phyloP scores from a whole-genome alignment of 2,888 invertebrate species.

The Cynaeus angustus region DNA sequence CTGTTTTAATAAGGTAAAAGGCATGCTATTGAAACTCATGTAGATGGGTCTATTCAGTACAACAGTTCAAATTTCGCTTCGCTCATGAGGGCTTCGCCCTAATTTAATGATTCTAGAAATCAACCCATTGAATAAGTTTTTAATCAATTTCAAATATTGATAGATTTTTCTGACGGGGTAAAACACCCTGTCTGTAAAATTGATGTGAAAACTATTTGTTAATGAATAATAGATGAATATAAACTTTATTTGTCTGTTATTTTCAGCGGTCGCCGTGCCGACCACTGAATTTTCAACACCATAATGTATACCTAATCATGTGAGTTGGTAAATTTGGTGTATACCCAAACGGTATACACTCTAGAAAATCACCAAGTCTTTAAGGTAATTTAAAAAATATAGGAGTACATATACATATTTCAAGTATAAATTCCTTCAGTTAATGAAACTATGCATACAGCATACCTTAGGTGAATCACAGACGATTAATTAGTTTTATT shows the following conservation, averaged over 20 bases:
- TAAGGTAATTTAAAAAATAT: too few relatives aligned
- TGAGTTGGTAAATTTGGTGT: conserved; percentile 33
- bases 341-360: conserved; percentile 29
- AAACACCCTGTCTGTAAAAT: too few relatives aligned
- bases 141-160: conserved; percentile 16
- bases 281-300: too few relatives aligned
- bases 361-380: neutral
- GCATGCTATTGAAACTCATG: too few relatives aligned
- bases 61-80: neutral
- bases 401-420: too few relatives aligned
- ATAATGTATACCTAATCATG: too few relatives aligned
- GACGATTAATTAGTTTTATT: too few relatives aligned
- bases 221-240: conserved; percentile 18
- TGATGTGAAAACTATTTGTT: neutral
- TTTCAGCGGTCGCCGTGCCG: too few relatives aligned
- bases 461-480: too few relatives aligned
- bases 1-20: neutral
- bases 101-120: conserved; percentile 17
- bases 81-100: neutral
- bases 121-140: conserved; percentile 14
- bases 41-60: neutral
- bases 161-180: too few relatives aligned
- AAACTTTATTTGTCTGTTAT: conserved; percentile 21
- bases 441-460: too few relatives aligned
- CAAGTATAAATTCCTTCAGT: too few relatives aligned